A percentile compares a stretch with the other conserved stretches of the same genome.
These are phyloP conservation scores for Pogonomyrmex californicus DNA, from an alignment of 1,140 invertebrate species.

Conservation along the genomic window DNA sequence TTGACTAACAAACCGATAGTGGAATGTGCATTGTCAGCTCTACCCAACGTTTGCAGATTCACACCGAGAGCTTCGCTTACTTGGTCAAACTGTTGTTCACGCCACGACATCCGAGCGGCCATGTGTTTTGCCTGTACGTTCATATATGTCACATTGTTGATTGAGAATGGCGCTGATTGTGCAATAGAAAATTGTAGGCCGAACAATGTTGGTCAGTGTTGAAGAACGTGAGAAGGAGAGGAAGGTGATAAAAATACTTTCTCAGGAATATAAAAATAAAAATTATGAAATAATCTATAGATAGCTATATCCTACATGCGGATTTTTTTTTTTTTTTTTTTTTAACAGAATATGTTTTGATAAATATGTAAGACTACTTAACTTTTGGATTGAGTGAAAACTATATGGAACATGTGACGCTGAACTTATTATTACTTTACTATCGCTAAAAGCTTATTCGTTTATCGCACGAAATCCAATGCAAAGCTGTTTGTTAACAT, in stretches of 20 bases:
- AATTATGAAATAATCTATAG: slow-evolving; percentile 2
- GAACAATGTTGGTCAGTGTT: slow-evolving; percentile 22
- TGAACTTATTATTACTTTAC: background rate
- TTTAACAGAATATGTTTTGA: background rate
- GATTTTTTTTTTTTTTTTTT: background rate
- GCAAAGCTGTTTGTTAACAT: background rate
- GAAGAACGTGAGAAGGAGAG: slow-evolving; percentile 14
- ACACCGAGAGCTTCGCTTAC: slow-evolving; percentile 28
- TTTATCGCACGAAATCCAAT: background rate
- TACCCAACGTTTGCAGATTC: slow-evolving; percentile 59
- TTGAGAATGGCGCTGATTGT: slow-evolving; percentile 52
- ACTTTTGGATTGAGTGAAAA: background rate
- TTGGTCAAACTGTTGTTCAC: slow-evolving; percentile 17
- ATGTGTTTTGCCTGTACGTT: background rate
- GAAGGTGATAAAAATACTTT: slow-evolving; percentile 7
- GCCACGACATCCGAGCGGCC: background rate
- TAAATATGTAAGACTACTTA: slow-evolving; percentile 9
- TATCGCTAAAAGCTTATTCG: background rate
- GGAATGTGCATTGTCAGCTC: slow-evolving; percentile 79
- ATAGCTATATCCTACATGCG: background rate
- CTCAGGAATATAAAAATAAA: background rate
- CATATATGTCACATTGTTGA: slow-evolving; percentile 33
- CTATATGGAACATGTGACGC: background rate
- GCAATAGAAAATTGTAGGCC: slow-evolving; percentile 59
- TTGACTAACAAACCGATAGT: slow-evolving; percentile 72